Conservation (phyloP, 2,113 vertebrate genomes). For the Strigops habroptila region DNA sequence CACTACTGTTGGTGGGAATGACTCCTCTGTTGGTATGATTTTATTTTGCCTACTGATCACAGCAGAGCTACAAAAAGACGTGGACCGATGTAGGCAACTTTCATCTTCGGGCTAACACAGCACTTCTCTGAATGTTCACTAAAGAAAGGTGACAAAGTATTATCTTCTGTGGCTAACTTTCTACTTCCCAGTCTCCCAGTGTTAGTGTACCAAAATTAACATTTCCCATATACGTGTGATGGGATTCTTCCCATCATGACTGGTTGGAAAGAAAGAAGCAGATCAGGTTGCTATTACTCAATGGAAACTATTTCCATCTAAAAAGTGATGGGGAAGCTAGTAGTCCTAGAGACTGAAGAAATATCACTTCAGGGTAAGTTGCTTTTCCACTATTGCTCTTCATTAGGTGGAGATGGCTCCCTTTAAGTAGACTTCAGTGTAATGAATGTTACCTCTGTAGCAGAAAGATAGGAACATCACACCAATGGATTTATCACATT, state of each 20-base stretch:
- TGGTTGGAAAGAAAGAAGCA: not conserved
- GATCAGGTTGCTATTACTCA: not conserved
- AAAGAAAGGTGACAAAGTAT: not conserved
- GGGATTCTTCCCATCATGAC: not conserved
- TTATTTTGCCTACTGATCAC: not conserved
- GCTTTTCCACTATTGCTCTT: not conserved
- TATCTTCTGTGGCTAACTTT: not conserved
- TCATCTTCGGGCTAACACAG: not conserved
- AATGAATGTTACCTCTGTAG: not conserved
- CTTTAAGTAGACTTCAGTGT: not conserved
- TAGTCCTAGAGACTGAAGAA: not conserved
- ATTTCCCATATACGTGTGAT: not conserved
- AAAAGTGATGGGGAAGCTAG: not conserved
- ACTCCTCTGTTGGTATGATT: not conserved
- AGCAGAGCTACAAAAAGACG: not conserved
- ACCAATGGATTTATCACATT: not conserved
- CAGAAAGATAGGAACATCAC: not conserved
- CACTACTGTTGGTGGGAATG: not conserved
- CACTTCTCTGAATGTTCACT: not conserved
- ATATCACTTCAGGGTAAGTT: not conserved
- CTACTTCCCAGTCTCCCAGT: not conserved
- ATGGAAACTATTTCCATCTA: accelerated
- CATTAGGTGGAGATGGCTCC: not conserved
- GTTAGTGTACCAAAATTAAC: not conserved
- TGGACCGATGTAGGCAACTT: not conserved